Conservation (phyloP, 2,888 invertebrate genomes). For the Tineola bisselliella region DNA sequence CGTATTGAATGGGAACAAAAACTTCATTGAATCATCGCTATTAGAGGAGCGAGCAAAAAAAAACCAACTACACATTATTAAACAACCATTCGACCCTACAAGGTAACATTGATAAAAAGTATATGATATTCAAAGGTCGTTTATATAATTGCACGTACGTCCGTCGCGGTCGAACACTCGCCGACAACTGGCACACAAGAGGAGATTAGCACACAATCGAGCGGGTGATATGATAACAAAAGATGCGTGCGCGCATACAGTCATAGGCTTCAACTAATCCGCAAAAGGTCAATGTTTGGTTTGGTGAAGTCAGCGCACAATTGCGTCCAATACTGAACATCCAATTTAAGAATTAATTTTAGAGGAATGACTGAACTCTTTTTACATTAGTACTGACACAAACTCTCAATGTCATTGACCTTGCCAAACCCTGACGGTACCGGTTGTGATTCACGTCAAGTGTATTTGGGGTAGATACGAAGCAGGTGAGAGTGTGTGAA, state of each 20-base stretch:
- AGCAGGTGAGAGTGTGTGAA: background rate
- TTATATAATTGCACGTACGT: constrained; percentile 18
- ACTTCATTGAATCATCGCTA: constrained; percentile 11
- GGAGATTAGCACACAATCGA: constrained; percentile 5
- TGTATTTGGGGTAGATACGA: background rate
- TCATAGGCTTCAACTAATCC: constrained; percentile 26
- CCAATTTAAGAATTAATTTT: too few relatives aligned
- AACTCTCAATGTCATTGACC: background rate
- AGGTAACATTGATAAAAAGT: background rate
- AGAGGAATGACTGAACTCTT: too few relatives aligned
- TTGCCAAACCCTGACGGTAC: background rate
- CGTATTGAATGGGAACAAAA: background rate
- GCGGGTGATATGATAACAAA: constrained; percentile 28
- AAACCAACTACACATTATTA: background rate
- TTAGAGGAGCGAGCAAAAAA: background rate
- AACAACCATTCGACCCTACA: background rate
- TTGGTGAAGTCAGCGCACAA: constrained; percentile 44
- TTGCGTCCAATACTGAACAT: too few relatives aligned
- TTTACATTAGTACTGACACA: too few relatives aligned
- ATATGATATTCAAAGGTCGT: background rate
- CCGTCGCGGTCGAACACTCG: constrained; percentile 18
- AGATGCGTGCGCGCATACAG: constrained; percentile 23
- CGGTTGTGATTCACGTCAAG: background rate
- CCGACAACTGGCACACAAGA: constrained; percentile 21
- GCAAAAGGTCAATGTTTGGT: constrained; percentile 59